phyloP scores from a whole-genome alignment of 2,888 invertebrate species.

The Acanthococcus lagerstroemiae region DNA sequence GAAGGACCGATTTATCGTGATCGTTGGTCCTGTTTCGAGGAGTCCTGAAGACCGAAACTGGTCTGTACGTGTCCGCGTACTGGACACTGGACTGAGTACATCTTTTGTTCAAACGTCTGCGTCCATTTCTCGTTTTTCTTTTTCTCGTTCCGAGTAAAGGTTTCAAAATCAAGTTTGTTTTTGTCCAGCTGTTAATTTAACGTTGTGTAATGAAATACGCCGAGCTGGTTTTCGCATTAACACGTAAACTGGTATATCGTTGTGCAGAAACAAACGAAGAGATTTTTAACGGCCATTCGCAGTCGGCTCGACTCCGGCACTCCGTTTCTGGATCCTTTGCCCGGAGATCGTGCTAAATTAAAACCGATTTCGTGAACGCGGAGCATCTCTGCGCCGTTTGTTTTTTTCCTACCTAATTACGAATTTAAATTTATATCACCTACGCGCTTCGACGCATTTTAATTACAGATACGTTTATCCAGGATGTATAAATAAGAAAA shows the following conservation, averaged over 20 bases:
- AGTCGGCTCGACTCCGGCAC: too few relatives aligned
- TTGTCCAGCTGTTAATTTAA: conserved; percentile 10
- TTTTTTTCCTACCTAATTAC: not conserved
- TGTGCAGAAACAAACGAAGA: not conserved
- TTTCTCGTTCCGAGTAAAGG: not conserved
- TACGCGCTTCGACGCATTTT: not conserved
- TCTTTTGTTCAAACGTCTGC: conserved; percentile 18
- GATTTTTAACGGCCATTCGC: not conserved
- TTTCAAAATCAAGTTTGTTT: conserved; percentile 23
- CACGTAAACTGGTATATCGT: conserved; percentile 7
- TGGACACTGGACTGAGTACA: conserved; percentile 13
- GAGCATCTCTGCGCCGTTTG: not conserved
- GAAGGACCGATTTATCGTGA: too few relatives aligned
- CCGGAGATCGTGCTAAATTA: not conserved
- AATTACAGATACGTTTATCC: not conserved
- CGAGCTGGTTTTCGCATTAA: conserved; percentile 5
- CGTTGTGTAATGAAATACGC: conserved; percentile 15
- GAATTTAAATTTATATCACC: not conserved
- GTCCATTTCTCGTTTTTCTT: conserved; percentile 15
- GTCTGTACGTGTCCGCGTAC: not conserved
- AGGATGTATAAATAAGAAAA: not conserved
- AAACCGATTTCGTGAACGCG: not conserved
- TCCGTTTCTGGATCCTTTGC: not conserved
- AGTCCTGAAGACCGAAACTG: conserved; percentile 1
- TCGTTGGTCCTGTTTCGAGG: not conserved